These are phyloP conservation scores for Rattus norvegicus DNA, from an alignment of 2,113 vertebrate genomes.

Conservation along the genomic window GRCr8 NC_086032.1:98155501-98156000, in stretches of 20 bases:
- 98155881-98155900: neutral
- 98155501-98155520: neutral
- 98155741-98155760: neutral
- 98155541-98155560: neutral
- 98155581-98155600: neutral
- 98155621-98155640: slow-evolving; percentile 21
- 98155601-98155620: neutral
- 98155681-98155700: neutral
- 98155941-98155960: neutral
- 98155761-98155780: slow-evolving; percentile 38
- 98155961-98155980: neutral
- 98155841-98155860: neutral
- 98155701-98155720: neutral
- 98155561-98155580: neutral
- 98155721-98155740: neutral
- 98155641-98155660: neutral
- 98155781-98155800: neutral
- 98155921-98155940: neutral
- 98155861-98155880: neutral
- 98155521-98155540: neutral
- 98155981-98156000: neutral
- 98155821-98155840: neutral
- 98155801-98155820: neutral
- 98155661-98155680: neutral
- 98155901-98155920: neutral